Evolutionary conservation across 2,797 vertebrate genomes (phyloP), one percentile per base, ranked within the genome.

Genomic region (Falco naumanni): DNA sequence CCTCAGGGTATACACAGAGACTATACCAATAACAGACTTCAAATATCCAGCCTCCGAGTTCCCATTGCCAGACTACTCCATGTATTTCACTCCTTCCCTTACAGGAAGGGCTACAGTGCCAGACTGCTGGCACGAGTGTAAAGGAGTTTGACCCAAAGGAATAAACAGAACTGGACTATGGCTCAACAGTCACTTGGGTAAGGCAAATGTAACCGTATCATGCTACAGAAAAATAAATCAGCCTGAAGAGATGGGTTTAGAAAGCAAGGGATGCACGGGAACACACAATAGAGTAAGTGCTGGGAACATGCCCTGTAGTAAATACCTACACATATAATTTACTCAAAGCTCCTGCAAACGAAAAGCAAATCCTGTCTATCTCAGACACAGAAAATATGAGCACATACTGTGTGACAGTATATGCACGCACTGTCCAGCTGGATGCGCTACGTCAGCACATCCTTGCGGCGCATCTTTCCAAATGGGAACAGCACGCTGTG

Each of bases 401-500:
- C 10, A 24, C 50, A 31, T 20, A 7, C 16, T 7, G 43, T 18
- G 64, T 5, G 31, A 54, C 53, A 28, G 12, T 31, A 34, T 33
- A 31, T 24, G 43, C 56, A 28, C 47, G 28, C 3, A 28, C 21
- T 25, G 45, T 71, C 70, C 63, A 24, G 9, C 43, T 71, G 66
- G 41, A 11, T 13, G 9, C 1, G 9, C 21, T 22, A 11, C 43
- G 14, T 39, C 79, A 69, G 47, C 71, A 63, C 33, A 50, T 25
- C 56, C 77, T 79, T 10, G 8, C 34, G 7, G 56, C 25, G 4
- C 47, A 28, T 9, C 84, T 70, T 29, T n/a, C 59, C 5, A 1
- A 48, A 43, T 0, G 0, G 33, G 51, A 72, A 37, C 0, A 2
- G 48, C 18, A 5, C 0, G 3, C n/a, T 11, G 19, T 16, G 50